Evolutionary conservation across 2,888 invertebrate species (phyloP), one percentile per base, ranked within the genome.

Genomic region (Ectobius pallidus): DNA sequence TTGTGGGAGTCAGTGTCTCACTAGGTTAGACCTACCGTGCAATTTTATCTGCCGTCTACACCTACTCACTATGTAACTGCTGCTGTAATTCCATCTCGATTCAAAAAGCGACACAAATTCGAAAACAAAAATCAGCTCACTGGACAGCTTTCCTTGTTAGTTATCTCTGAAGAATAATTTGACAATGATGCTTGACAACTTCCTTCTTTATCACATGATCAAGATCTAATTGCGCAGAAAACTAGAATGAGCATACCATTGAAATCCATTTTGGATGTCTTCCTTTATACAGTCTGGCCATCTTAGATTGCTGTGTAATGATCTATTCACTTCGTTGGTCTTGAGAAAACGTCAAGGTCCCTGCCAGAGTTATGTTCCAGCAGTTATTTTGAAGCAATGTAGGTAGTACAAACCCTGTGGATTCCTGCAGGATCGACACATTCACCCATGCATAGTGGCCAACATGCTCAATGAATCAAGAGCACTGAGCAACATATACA

Each of bases 21-120:
- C 39, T 63, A 62, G 70, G 70, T 70, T 61, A 70, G 34, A 71
- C 65, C 71, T 67, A 71, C 39, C 58, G 55, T 71, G 63, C 70
- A 70, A 62, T 22, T 14, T 69, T 69, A 55, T 42, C 58, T 61
- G 61, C 39, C n/a, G 39, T 34, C 52, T 52, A 69, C 55, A 58
- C 58, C 58, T 69, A 69, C 30, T 22, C 46, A 69, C 69, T 69
- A 69, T 39, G 52, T 22, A 69, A 69, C 52, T 69, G 69, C 58
- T 32, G 30, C 52, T 52, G 18, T 27, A 25, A 7, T 39, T 25
- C 14, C 58, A 25, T n/a, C 58, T 34, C 20, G 58, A 69, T 69
- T 69, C 39, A 69, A 39, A 52, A 69, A 22, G 55, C 49, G 34
- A 16, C 69, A 55, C 22, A 52, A 55, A 52, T 55, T 22, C n/a